Evolutionary conservation across 2,888 invertebrate species (phyloP).

Genomic region (Auanema sp.): DNA sequence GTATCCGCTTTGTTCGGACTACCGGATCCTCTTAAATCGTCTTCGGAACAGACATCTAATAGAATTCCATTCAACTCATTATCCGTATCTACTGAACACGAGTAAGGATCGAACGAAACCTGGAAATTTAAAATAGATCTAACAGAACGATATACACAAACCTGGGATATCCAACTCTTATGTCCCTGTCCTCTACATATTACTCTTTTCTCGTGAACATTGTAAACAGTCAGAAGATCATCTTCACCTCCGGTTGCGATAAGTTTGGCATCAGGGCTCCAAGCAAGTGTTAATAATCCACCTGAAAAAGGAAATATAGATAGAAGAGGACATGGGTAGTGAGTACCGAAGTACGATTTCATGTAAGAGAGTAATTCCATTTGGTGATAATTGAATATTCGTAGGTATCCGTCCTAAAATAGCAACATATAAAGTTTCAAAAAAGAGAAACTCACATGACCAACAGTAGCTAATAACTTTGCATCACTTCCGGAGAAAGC

Average conservation of each 20-base stretch:
- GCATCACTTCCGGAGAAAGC: conserved; percentile 89
- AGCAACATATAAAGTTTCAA: conserved; percentile 1
- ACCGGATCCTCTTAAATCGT: conserved; percentile 18
- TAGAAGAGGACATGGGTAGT: neutral
- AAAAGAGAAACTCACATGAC: conserved; percentile 68
- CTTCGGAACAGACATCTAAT: conserved; percentile 30
- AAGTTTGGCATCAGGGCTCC: conserved; percentile 94
- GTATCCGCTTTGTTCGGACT: neutral
- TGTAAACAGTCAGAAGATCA: conserved; percentile 96
- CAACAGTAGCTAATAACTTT: conserved; percentile 86
- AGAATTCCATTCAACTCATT: conserved; percentile 21
- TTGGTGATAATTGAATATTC: conserved; percentile 93
- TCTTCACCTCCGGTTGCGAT: conserved; percentile 94
- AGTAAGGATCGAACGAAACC: conserved; percentile 69
- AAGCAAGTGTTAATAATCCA: conserved; percentile 92
- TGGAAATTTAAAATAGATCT: conserved; percentile 11
- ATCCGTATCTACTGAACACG: conserved; percentile 73
- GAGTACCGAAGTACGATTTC: conserved; percentile 84
- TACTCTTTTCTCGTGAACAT: conserved; percentile 75
- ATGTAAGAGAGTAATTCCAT: conserved; percentile 88
- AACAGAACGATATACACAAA: conserved; percentile 73
- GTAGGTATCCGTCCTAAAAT: conserved; percentile 77
- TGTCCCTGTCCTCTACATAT: conserved; percentile 97
- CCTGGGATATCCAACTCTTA: conserved; percentile 95
- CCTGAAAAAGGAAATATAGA: conserved; percentile 16